phyloP scores from a whole-genome alignment of 2,113 vertebrate genomes.

The Clinocottus analis region DNA sequence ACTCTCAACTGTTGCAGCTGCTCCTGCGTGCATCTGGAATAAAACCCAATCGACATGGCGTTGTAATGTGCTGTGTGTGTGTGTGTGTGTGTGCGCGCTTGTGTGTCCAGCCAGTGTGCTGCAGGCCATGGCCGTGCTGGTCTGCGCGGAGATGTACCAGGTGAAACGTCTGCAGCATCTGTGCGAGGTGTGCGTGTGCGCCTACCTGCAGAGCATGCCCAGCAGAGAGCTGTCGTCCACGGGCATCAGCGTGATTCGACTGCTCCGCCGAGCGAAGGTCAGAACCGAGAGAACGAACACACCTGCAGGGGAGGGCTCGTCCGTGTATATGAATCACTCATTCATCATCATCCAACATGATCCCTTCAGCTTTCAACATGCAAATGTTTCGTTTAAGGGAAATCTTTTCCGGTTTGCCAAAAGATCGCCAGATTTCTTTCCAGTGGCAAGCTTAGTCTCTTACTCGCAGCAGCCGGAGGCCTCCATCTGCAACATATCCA shows the following conservation, averaged over 20 bases:
- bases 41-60: not conserved
- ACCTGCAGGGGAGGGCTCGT: not conserved
- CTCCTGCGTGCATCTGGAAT: not conserved
- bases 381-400: not conserved
- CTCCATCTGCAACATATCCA: slow-evolving; percentile 1
- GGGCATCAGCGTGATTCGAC: slow-evolving; percentile 90
- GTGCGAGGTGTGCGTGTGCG: slow-evolving; percentile 95
- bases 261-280: slow-evolving; percentile 95
- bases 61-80: slow-evolving; percentile 16
- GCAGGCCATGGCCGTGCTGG: slow-evolving; percentile 96
- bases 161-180: slow-evolving; percentile 95
- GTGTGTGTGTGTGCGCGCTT: too few species aligned
- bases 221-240: slow-evolving; percentile 93
- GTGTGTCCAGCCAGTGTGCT: slow-evolving; percentile 89
- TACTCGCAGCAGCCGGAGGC: not conserved
- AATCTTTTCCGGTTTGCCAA: not conserved
- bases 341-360: not conserved
- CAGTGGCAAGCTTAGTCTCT: slow-evolving; percentile 5
- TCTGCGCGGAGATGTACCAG: slow-evolving; percentile 99
- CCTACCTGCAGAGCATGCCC: slow-evolving; percentile 96
- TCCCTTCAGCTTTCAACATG: not conserved
- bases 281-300: slow-evolving; percentile 17
- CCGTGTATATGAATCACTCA: not conserved
- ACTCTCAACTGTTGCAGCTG: not conserved
- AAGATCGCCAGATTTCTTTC: not conserved